Conservation (phyloP, 2,888 invertebrate genomes). For the Leptopilina drosophilae region DNA sequence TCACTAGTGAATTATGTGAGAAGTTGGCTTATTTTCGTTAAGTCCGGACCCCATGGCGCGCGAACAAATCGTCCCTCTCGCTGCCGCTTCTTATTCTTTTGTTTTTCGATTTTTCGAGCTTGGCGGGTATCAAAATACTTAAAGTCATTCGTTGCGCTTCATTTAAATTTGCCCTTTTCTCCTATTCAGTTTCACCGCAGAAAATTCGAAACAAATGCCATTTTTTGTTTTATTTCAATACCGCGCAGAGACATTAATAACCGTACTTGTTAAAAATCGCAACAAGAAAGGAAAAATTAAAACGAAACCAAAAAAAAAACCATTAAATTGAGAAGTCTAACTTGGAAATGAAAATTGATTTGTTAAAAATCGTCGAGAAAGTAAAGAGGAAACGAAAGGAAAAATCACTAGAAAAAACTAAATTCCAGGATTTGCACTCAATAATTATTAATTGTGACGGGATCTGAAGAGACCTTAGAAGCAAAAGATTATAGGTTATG, state of each 20-base stretch:
- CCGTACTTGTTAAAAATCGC: not conserved
- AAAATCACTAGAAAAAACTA: no score
- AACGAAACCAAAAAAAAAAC: no score
- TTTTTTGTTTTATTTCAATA: not conserved
- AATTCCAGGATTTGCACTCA: no score
- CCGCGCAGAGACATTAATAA: not conserved
- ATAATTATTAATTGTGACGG: no score
- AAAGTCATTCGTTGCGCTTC: constrained; percentile 46
- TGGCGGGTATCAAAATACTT: constrained; percentile 42
- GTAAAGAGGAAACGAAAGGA: no score
- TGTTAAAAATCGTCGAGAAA: no score
- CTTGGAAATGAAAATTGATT: no score
- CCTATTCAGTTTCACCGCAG: constrained; percentile 44
- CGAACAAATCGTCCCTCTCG: constrained; percentile 74
- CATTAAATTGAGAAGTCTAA: no score
- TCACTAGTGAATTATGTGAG: constrained; percentile 73
- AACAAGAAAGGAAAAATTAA: not conserved
- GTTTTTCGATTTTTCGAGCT: constrained; percentile 57
- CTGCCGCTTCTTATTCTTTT: constrained; percentile 65
- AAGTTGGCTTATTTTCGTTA: constrained; percentile 73
- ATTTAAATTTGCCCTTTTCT: constrained; percentile 42
- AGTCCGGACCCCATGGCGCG: constrained; percentile 73
- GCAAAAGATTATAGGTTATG: no score
- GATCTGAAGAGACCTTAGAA: no score
- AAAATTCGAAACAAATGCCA: constrained; percentile 42